Evolutionary conservation across 1,140 invertebrate species (phyloP).

Genomic region (Paramacrobiotus metropolitanus): DNA sequence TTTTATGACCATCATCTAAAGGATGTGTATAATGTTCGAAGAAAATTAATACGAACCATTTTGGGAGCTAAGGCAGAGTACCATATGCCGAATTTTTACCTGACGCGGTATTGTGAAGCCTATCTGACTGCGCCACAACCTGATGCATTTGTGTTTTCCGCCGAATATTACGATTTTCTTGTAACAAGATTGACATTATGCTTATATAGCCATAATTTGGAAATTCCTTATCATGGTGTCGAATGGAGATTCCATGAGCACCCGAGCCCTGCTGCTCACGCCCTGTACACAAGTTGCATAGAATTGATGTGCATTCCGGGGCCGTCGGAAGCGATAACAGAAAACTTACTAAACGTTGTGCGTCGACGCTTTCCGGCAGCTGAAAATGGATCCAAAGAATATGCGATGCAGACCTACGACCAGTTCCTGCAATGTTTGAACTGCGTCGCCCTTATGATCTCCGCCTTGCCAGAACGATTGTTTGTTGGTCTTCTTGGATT

Average conservation of each 20-base stretch:
- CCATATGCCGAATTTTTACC: not conserved
- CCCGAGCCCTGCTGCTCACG: not conserved
- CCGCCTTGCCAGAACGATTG: not conserved
- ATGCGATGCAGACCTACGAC: not conserved
- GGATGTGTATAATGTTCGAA: not conserved
- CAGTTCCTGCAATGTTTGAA: not conserved
- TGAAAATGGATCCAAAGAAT: too few species aligned
- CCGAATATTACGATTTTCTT: not conserved
- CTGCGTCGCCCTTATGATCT: not conserved
- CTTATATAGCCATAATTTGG: not conserved
- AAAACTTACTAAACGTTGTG: too few species aligned
- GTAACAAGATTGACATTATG: not conserved
- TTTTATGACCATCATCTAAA: not conserved
- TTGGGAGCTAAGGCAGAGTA: not conserved
- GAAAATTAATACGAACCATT: not conserved
- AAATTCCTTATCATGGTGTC: not conserved
- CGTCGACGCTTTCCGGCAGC: not conserved
- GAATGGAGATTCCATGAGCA: slow-evolving; percentile 1
- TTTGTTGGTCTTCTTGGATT: too few species aligned
- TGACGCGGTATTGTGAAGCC: not conserved
- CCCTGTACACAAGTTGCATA: not conserved
- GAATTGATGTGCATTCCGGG: not conserved
- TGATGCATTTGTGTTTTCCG: not conserved
- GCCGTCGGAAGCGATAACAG: not conserved
- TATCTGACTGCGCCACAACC: not conserved